Evolutionary conservation across 2,797 vertebrate species (phyloP).

Genomic region (Pogonophryne albipinna): DNA sequence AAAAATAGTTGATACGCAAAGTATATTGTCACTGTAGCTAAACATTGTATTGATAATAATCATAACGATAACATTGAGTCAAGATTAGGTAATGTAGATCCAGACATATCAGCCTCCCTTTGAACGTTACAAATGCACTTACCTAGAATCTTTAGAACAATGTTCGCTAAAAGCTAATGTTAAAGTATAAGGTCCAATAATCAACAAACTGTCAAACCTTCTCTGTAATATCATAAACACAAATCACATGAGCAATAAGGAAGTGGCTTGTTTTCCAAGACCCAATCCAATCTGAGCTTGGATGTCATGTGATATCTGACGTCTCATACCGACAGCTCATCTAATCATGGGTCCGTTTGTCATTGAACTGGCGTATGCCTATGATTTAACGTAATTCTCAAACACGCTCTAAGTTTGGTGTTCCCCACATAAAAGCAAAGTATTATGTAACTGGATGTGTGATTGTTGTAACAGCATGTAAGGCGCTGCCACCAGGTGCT

Average conservation of each 20-base stretch:
- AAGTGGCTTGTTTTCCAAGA: constrained; percentile 29
- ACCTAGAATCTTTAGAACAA: background rate
- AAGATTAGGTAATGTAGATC: background rate
- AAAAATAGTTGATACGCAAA: background rate
- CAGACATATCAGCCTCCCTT: no score
- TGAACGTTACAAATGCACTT: background rate
- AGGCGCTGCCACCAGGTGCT: rapidly evolving
- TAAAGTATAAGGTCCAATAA: background rate
- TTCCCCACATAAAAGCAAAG: rapidly evolving
- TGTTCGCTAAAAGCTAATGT: background rate
- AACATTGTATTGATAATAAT: background rate
- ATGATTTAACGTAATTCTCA: rapidly evolving
- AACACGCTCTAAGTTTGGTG: rapidly evolving
- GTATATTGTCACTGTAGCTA: no score
- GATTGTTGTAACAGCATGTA: rapidly evolving
- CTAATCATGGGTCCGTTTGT: background rate
- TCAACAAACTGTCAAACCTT: constrained; percentile 30
- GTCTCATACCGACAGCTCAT: rapidly evolving
- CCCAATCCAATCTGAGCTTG: constrained; percentile 44
- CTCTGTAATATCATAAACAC: constrained; percentile 1
- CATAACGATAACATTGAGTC: background rate
- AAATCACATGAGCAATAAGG: constrained; percentile 73
- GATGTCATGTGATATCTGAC: constrained; percentile 17
- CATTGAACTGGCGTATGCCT: background rate
- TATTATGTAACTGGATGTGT: background rate